Evolutionary conservation across 2,888 invertebrate species (phyloP), one percentile per base, ranked within the genome.

Genomic region (Mythimna vitellina): DNA sequence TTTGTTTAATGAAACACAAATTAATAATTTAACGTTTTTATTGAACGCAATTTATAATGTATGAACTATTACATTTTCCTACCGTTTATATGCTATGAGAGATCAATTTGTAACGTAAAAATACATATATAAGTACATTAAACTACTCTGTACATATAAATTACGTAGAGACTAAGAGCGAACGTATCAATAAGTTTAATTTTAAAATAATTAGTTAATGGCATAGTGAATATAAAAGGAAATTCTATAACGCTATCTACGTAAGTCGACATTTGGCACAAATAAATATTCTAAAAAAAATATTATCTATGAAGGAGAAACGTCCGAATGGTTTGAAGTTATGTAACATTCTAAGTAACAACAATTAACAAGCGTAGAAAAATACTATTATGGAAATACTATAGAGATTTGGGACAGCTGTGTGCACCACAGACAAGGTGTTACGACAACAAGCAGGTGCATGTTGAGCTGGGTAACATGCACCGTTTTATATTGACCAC

Each of bases 1-100:
- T 29, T 51, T 49, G 29, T 54, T 65, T 14, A 83, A 88, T 78
- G 54, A 92, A 91, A 92, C 83, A 80, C 86, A 76, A 82, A 76
- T 77, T 76, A 89, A 92, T 93, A 92, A 92, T 88, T 89, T 95
- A 96, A 94, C 94, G 90, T 93, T 96, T 94, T 96, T 95, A 96
- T 94, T 96, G 93, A 95, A 95, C 95, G 93, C 91, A 94, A 95
- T 95, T 93, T 90, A 93, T 94, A 92, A 77, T 86, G 80, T 85
- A 83, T 83, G 71, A 76, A 91, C 93, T 92, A 93, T 92, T 94
- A 95, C 93, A 94, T 90, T 91, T 91, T 88, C 87, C 93, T 94
- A 95, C 93, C 56, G 75, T 73, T 88, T 89, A 88, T 85, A 91
- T 86, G 88, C 92, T 93, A 92, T 85, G 86, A 92, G 91, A 92